These are phyloP conservation scores for Hephaestus fuliginosus DNA, from an alignment of 2,797 vertebrate genomes.

Conservation along the genomic window DNA sequence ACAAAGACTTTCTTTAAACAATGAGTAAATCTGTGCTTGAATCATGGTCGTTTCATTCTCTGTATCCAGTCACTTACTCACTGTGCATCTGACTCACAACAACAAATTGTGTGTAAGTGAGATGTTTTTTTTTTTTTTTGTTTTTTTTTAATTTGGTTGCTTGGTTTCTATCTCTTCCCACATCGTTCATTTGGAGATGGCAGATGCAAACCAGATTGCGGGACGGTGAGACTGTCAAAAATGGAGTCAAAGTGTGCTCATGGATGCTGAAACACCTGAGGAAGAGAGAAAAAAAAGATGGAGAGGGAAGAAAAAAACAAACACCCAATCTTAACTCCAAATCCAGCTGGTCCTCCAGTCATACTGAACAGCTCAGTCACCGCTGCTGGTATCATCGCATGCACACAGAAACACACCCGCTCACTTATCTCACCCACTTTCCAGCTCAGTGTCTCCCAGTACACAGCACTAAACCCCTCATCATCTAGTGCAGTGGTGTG, in stretches of 20 bases:
- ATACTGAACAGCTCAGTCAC: constrained; percentile 53
- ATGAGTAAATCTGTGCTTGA: constrained; percentile 18
- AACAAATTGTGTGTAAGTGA: constrained; percentile 24
- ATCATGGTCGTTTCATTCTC: not conserved
- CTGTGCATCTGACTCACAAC: constrained; percentile 12
- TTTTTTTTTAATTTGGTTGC: constrained; percentile 3
- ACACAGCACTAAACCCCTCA: constrained; percentile 58
- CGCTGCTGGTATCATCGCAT: constrained; percentile 50
- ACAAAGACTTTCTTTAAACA: constrained; percentile 28
- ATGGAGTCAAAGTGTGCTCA: constrained; percentile 12
- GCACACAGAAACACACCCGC: constrained; percentile 49
- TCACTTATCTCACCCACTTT: constrained; percentile 66
- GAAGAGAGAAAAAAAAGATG: constrained; percentile 22
- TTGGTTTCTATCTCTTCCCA: constrained; percentile 40
- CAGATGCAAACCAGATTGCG: constrained; percentile 30
- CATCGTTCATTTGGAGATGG: constrained; percentile 32
- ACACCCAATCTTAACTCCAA: constrained; percentile 45
- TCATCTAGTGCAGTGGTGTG: constrained; percentile 72
- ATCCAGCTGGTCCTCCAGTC: constrained; percentile 59
- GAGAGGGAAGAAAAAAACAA: constrained; percentile 22
- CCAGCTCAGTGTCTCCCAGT: constrained; percentile 58
- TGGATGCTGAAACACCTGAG: constrained; percentile 47
- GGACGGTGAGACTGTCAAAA: constrained; percentile 30
- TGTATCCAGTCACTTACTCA: constrained; percentile 12
- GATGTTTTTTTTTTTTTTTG: not conserved